Base-by-base conservation (phyloP, 2,888 invertebrate species). In the Caenorhabditis plicata region DNA sequence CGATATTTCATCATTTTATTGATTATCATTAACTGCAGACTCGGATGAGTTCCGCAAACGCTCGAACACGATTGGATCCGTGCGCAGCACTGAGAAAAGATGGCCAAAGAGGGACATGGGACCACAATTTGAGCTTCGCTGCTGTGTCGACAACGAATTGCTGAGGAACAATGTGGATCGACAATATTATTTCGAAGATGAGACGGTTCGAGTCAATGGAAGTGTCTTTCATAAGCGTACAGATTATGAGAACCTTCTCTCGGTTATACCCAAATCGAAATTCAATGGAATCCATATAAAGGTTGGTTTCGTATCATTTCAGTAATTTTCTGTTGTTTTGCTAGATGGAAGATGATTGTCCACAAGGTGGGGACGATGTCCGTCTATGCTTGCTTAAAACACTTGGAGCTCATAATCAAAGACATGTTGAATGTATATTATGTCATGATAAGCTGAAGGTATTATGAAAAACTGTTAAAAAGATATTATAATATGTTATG, bases 271-370 rank as follows among this genome's bases (percentile, higher is more conserved):
- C 73, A 89, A 88, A 84, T 89, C 91, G 83, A 94, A 94, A 86
- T 89, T 93, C 83, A 96, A 96, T 87, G 93, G 94, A 81, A 95
- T 94, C 87, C 93, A 95, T 87, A 94, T 96, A 83, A 95, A 95
- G 91, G 92, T 92, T 17, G 38, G 57, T 1, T 29, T 17, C 19
- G 7, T 11, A 5, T 11, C 7, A n/a, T 11, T 36, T 36, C n/a
- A 8, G 11, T 36, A 25, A 39, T 33, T 19, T 13, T 23, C 38
- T 4, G 42, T 53, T 32, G 25, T 36, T 13, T 36, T 57, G 57
- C 9, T 64, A 92, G 90, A 92, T 95, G 87, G 95, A 96, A 85
- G 95, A 96, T 82, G 95, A 96, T 82, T 93, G 92, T 66, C 92
- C 92, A 84, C 93, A 93, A 82, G 95, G 95, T 78, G 95, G 95